These are phyloP conservation scores for Rissa tridactyla DNA, from an alignment of 2,113 vertebrate species.

Conservation along the genomic window DNA sequence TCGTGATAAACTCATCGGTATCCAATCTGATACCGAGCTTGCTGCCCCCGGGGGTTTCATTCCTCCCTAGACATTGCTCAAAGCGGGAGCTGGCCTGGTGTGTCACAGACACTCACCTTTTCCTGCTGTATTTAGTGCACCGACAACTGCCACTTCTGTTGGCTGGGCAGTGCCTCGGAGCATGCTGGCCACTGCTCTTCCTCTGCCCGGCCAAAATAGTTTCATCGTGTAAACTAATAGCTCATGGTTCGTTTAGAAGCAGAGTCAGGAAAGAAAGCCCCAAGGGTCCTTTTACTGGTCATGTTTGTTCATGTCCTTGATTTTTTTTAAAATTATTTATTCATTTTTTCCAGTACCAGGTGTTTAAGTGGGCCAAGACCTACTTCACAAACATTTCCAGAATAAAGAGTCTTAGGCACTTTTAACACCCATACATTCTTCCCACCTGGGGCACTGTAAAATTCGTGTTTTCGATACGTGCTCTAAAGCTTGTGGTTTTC, in stretches of 20 bases:
- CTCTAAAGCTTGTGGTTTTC: not conserved
- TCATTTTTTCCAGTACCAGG: not conserved
- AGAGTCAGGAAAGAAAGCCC: not conserved
- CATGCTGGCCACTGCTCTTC: not conserved
- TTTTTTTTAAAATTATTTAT: not conserved
- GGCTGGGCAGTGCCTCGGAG: not conserved
- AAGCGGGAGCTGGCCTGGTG: not conserved
- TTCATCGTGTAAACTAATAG: accelerated
- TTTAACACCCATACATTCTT: not conserved
- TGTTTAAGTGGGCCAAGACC: not conserved
- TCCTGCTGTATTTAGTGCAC: not conserved
- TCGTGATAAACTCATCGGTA: not conserved
- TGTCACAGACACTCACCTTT: not conserved
- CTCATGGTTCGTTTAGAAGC: not conserved
- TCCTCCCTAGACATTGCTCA: not conserved
- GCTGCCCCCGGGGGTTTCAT: not conserved
- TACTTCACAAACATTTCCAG: not conserved
- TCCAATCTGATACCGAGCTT: not conserved
- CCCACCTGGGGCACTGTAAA: not conserved
- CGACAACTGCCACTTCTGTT: not conserved
- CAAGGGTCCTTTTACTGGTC: not conserved
- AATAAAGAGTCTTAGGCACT: not conserved
- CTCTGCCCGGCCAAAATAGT: not conserved
- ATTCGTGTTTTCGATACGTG: not conserved
- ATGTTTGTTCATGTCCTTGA: not conserved